phyloP scores from a whole-genome alignment of 2,113 vertebrate genomes.

The Protobothrops mucrosquamatus region DNA sequence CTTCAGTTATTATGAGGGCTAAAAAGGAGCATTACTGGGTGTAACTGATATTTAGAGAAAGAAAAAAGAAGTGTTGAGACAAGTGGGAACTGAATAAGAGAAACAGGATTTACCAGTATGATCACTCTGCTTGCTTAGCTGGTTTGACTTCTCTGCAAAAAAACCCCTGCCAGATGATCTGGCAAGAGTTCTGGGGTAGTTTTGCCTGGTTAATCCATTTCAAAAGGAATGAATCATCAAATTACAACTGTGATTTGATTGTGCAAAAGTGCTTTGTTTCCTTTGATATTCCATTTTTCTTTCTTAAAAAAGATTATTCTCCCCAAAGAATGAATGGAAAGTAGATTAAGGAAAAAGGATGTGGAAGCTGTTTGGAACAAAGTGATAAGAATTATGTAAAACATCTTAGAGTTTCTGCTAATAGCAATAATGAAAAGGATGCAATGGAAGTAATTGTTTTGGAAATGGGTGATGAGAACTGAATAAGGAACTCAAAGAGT shows the following conservation, averaged over 20 bases:
- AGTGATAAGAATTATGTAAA: not conserved
- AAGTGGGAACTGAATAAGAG: not conserved
- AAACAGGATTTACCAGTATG: not conserved
- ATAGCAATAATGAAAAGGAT: not conserved
- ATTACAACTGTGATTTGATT: not conserved
- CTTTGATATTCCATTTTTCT: conserved; percentile 13
- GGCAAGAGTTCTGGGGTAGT: conserved; percentile 8
- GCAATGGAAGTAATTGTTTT: not conserved
- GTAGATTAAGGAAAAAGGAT: not conserved
- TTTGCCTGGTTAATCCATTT: not conserved
- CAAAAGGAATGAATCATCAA: conserved; percentile 1
- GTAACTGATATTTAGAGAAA: not conserved
- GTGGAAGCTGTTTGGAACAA: not conserved
- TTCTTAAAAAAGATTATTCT: not conserved
- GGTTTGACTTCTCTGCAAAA: not conserved
- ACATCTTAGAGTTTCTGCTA: not conserved
- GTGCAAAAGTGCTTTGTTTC: not conserved
- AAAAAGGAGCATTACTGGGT: not conserved
- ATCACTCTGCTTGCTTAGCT: not conserved
- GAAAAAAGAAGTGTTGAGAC: not conserved
- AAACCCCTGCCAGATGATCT: not conserved
- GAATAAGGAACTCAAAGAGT: not conserved
- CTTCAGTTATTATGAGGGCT: not conserved
- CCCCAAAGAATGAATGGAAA: not conserved
- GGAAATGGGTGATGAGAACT: not conserved